phyloP scores from a whole-genome alignment of 2,888 invertebrate genomes.

The Leucoptera coffeella region DNA sequence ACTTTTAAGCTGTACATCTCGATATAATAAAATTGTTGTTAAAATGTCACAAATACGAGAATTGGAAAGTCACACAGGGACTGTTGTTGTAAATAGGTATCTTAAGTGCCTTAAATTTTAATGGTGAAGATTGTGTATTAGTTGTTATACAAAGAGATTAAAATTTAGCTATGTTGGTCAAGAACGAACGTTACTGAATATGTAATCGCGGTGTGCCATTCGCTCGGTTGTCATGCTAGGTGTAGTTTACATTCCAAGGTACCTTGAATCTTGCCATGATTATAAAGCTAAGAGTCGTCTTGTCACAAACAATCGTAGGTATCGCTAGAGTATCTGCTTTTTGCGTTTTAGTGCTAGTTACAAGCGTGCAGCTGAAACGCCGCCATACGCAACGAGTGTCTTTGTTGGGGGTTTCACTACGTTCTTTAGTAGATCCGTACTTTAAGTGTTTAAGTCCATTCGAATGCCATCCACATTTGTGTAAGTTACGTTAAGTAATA shows the following conservation, averaged over 20 bases:
- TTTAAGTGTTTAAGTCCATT: constrained; percentile 50
- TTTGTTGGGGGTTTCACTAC: constrained; percentile 42
- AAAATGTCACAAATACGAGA: constrained; percentile 30
- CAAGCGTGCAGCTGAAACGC: no score
- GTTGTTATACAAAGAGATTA: not conserved
- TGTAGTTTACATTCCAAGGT: constrained; percentile 45
- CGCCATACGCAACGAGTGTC: constrained; percentile 39
- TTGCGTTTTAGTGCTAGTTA: no score
- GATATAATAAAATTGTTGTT: constrained; percentile 23
- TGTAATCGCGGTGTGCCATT: constrained; percentile 43
- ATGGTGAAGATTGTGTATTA: no score
- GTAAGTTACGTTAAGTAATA: no score
- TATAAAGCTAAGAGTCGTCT: constrained; percentile 44
- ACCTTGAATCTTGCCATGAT: constrained; percentile 54
- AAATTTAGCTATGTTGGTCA: constrained; percentile 13
- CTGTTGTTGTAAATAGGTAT: constrained; percentile 36
- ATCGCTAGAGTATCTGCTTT: no score
- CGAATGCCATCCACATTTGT: constrained; percentile 54
- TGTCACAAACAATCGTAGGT: constrained; percentile 46
- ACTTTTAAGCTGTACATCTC: constrained; percentile 43
- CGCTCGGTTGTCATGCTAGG: constrained; percentile 42
- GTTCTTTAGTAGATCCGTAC: constrained; percentile 19
- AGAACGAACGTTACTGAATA: constrained; percentile 27
- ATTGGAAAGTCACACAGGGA: constrained; percentile 16
- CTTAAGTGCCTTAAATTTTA: constrained; percentile 42